Percentiles rank a stretch among this genome's conserved stretches.
These are phyloP conservation scores for Spodoptera frugiperda DNA, from an alignment of 1,140 invertebrate genomes.

Conservation along the genomic window DNA sequence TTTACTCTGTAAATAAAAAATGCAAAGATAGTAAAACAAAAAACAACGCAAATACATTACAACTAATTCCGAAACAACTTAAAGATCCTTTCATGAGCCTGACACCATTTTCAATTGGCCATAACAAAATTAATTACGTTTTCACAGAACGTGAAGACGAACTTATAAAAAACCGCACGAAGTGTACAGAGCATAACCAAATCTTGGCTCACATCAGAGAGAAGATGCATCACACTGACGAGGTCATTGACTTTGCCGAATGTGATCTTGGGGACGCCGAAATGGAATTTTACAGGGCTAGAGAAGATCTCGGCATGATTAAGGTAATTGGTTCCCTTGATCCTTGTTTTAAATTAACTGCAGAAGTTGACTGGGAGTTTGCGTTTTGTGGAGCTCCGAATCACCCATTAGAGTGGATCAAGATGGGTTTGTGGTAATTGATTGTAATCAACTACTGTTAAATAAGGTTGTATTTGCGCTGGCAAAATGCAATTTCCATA, in stretches of 20 bases:
- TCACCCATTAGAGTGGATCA: too few relatives aligned
- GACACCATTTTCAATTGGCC: slow-evolving; percentile 14
- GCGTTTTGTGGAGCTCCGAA: too few relatives aligned
- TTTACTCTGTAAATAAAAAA: too few relatives aligned
- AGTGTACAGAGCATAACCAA: slow-evolving; percentile 80
- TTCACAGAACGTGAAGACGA: slow-evolving; percentile 78
- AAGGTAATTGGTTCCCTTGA: slow-evolving; percentile 60
- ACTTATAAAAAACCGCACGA: slow-evolving; percentile 75
- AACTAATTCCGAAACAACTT: background rate
- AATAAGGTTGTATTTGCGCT: too few relatives aligned
- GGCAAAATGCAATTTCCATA: too few relatives aligned
- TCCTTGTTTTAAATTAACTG: background rate
- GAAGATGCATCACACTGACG: slow-evolving; percentile 82
- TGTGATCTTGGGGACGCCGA: slow-evolving; percentile 78
- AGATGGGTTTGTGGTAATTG: background rate
- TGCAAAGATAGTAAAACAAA: too few relatives aligned
- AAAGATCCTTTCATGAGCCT: background rate
- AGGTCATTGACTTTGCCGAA: slow-evolving; percentile 79
- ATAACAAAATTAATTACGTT: slow-evolving; percentile 12
- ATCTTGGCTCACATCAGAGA: slow-evolving; percentile 82
- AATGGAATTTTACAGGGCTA: slow-evolving; percentile 71
- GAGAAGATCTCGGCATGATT: slow-evolving; percentile 72
- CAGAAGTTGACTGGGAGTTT: too few relatives aligned
- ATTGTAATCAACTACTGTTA: background rate
- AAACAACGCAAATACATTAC: background rate